Conservation (phyloP, 2,888 invertebrate species). For the Quadroppia sp. region DNA sequence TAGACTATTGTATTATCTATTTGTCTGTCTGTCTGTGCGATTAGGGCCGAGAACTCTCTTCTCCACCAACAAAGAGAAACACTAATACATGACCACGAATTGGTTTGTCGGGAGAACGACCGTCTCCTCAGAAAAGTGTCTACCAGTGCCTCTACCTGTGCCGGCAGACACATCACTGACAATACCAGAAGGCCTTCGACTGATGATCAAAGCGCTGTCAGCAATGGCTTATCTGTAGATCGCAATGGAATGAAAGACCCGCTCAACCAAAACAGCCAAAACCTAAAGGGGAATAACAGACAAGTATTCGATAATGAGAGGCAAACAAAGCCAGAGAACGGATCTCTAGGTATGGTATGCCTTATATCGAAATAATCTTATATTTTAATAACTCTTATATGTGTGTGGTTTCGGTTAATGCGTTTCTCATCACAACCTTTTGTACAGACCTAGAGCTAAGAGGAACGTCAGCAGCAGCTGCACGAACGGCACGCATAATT, state of each 20-base stretch:
- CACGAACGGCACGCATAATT: conserved; percentile 22
- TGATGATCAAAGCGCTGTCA: neutral
- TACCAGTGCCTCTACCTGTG: neutral
- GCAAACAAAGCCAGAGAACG: conserved; percentile 13
- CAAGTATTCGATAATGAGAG: conserved; percentile 21
- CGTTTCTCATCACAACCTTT: conserved; percentile 24
- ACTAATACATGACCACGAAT: conserved; percentile 78
- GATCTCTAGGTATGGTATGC: conserved; percentile 23
- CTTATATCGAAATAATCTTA: conserved; percentile 27
- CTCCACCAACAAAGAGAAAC: conserved; percentile 71
- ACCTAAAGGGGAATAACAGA: conserved; percentile 15
- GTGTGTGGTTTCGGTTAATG: conserved; percentile 34
- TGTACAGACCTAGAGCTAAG: conserved; percentile 24
- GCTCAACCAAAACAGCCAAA: conserved; percentile 1
- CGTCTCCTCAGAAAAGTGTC: conserved; percentile 71
- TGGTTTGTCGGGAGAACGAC: conserved; percentile 86
- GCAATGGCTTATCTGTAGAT: conserved; percentile 21
- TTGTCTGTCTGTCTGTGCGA: conserved; percentile 43
- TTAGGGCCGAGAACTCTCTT: conserved; percentile 78
- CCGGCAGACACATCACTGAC: conserved; percentile 55
- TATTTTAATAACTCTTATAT: conserved; percentile 34
- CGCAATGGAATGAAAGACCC: conserved; percentile 16
- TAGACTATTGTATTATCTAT: neutral
- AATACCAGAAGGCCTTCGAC: conserved; percentile 17
- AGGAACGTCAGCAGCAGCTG: conserved; percentile 40